Evolutionary conservation across 2,888 invertebrate genomes (phyloP).

Genomic region (Xestia rhomboidea): DNA sequence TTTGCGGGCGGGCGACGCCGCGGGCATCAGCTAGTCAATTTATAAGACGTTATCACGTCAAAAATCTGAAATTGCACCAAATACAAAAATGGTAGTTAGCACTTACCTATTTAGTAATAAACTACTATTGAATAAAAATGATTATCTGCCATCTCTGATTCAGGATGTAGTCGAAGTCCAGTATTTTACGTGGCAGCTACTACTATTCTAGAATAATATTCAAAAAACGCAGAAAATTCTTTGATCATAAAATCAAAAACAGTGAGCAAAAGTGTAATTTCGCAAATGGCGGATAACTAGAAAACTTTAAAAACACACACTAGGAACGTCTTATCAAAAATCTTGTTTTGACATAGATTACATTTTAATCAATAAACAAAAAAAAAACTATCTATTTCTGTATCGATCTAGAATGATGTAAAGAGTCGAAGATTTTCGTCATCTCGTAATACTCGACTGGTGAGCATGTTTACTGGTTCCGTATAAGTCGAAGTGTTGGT

Average conservation of each 20-base stretch:
- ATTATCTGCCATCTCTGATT: too few species aligned
- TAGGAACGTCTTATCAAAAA: background rate
- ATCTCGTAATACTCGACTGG: conserved; percentile 6
- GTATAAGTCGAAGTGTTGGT: conserved; percentile 27
- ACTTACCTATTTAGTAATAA: too few species aligned
- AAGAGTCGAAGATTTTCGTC: conserved; percentile 50
- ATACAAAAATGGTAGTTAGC: too few species aligned
- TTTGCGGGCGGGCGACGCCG: too few species aligned
- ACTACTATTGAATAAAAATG: too few species aligned
- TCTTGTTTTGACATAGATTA: conserved; percentile 2
- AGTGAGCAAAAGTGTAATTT: too few species aligned
- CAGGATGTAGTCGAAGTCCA: too few species aligned
- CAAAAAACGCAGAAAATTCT: background rate
- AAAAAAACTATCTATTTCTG: conserved; percentile 24
- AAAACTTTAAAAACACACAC: background rate
- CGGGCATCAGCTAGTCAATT: too few species aligned
- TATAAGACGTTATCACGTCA: too few species aligned
- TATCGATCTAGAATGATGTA: conserved; percentile 51
- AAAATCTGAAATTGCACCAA: too few species aligned
- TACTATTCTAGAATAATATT: too few species aligned
- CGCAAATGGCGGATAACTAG: background rate
- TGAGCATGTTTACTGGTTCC: conserved; percentile 1
- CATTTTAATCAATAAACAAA: conserved; percentile 11
- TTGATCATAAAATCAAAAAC: background rate
- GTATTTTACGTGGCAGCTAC: too few species aligned